Conservation (phyloP, 2,797 vertebrate genomes). For the Lutjanus argentimaculatus region DNA sequence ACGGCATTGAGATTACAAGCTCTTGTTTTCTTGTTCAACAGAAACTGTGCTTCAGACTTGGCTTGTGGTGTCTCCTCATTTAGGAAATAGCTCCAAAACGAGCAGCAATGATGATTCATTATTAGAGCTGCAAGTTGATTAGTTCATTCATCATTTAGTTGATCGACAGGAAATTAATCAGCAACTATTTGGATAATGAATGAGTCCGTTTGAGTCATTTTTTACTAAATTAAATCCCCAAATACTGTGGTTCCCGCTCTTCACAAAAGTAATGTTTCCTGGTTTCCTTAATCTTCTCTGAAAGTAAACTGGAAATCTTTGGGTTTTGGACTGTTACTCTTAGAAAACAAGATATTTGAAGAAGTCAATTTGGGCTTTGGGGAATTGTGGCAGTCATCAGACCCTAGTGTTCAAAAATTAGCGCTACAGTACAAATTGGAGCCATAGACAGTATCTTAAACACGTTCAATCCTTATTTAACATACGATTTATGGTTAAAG, state of each 20-base stretch:
- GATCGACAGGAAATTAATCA: conserved; percentile 12
- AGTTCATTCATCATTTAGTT: conserved; percentile 13
- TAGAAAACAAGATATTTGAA: conserved; percentile 4
- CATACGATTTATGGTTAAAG: too few species aligned
- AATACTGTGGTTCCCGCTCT: not conserved
- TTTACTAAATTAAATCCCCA: not conserved
- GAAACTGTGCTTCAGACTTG: not conserved
- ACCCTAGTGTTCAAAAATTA: too few species aligned
- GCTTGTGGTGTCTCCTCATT: not conserved
- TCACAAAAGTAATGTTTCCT: not conserved
- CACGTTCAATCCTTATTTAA: too few species aligned
- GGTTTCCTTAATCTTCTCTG: not conserved
- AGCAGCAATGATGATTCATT: conserved; percentile 17
- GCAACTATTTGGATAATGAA: conserved; percentile 5
- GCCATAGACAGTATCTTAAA: too few species aligned
- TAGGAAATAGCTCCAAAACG: not conserved
- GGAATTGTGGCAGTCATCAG: not conserved
- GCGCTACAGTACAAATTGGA: too few species aligned
- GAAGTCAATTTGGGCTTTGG: not conserved
- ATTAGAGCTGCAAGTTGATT: not conserved
- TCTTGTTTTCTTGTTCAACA: not conserved
- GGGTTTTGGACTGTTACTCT: not conserved
- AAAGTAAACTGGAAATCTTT: too few species aligned
- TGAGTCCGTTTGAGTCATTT: not conserved
- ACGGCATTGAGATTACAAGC: not conserved